Percentiles rank a stretch among this genome's conserved stretches.
Evolutionary conservation across 53 echinoderm and acorn worm genomes (phyloP).

Genomic region (Temnopleurus reevesii): DNA sequence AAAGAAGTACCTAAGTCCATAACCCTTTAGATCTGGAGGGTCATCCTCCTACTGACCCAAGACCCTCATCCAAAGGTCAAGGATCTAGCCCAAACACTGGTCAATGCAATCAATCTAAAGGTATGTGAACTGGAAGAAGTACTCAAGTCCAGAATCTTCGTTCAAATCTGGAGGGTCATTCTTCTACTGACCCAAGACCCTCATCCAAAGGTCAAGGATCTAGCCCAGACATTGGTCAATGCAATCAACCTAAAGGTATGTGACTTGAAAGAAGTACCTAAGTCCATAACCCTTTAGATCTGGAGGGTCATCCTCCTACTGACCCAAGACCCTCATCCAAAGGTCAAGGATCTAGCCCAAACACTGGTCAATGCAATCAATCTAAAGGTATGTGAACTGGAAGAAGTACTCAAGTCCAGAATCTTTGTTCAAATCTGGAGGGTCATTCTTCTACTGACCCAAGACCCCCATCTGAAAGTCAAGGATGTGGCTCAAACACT

Average conservation of each 20-base stretch:
- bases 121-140: no score
- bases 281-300: no score
- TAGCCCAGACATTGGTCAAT: slow-evolving; percentile 78
- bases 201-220: slow-evolving; percentile 74
- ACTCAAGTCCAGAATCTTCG: slow-evolving; percentile 79
- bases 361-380: slow-evolving; percentile 92
- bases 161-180: slow-evolving; percentile 93
- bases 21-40: slow-evolving; percentile 94
- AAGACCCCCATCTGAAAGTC: slow-evolving; percentile 80
- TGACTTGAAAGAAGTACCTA: no score
- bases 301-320: slow-evolving; percentile 88
- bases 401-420: slow-evolving; percentile 72
- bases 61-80: slow-evolving; percentile 86
- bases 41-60: slow-evolving; percentile 78
- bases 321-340: slow-evolving; percentile 79
- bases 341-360: slow-evolving; percentile 79
- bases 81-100: slow-evolving; percentile 74
- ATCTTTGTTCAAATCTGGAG: slow-evolving; percentile 95
- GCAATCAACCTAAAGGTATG: slow-evolving; percentile 69
- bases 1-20: no score
- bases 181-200: slow-evolving; percentile 83
- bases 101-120: slow-evolving; percentile 95
- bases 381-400: slow-evolving; percentile 88
- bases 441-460: slow-evolving; percentile 79
- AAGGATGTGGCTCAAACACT: slow-evolving; percentile 77